Base-by-base conservation (phyloP, 2,113 vertebrate genomes). In the Cryptotis parvus region DNA sequence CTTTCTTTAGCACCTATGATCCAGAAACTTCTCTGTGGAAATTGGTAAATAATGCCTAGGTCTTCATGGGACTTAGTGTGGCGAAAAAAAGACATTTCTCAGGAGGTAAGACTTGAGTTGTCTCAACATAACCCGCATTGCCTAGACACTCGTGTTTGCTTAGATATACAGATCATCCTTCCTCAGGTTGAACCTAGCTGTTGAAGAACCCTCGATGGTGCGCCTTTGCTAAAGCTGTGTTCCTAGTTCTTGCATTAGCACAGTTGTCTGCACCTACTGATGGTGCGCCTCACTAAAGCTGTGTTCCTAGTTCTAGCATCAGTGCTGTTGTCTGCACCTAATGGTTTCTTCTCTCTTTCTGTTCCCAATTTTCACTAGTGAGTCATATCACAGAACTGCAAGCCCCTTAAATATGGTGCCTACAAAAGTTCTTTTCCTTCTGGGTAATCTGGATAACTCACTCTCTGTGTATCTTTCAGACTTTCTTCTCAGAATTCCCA, bases 121-220 rank as follows among this genome's bases (percentile, higher is more conserved):
- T 33, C 9, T 81, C 11, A 16, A 3, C 22, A 3, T 66, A 26
- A 45, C 4, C 10, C 4, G 58, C 58, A 65, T 45, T 41, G 65
- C 22, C 35, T 78, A 27, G 49, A 65, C 27, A 65, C 29, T 65
- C 24, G 10, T 31, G 33, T 16, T 37, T n/a, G 65, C 31, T 68
- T 16, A 33, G n/a, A 7, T 70, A 35, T 18, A n/a, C 27, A 70
- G 87, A 73, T 16, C 6, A 5, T 33, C n/a, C 24, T n/a, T 78
- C 12, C n/a, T 68, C 45, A 80, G 0, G 0, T n/a, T 15, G 5
- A 91, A 39, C 1, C 3, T 8, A 5, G 52, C 7, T 33, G 0
- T 33, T 43, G 27, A 61, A 72, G 33, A 66, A 15, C 3, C 55
- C 24, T 61, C 20, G 16, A 6, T 11, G 2, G 26, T n/a, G n/a